Evolutionary conservation across 2,888 invertebrate species (phyloP).

Genomic region (Harpagoxenus sublaevis): DNA sequence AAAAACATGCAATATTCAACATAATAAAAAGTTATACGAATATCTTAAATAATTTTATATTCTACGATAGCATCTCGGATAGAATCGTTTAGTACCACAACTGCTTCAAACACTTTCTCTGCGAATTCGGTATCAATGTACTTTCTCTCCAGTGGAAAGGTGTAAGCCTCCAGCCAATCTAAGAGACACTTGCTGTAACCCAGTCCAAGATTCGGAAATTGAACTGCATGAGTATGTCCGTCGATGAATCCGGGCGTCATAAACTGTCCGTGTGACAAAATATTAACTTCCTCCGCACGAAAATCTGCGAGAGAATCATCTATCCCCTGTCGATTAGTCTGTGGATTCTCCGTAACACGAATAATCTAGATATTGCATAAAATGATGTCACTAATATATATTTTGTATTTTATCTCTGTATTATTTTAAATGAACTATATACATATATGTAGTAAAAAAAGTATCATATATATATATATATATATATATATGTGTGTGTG

Average conservation of each 20-base stretch:
- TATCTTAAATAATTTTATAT: conserved; percentile 1
- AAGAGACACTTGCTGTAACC: conserved; percentile 93
- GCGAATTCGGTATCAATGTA: conserved; percentile 91
- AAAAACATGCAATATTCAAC: conserved; percentile 1
- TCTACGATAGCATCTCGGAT: not conserved
- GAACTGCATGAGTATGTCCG: conserved; percentile 96
- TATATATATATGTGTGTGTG: conserved; percentile 7
- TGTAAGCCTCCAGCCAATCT: conserved; percentile 95
- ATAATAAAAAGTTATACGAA: not conserved
- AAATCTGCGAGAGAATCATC: not conserved
- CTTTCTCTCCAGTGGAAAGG: conserved; percentile 93
- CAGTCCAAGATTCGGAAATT: conserved; percentile 94
- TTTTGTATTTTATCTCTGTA: conserved; percentile 7
- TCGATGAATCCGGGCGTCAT: conserved; percentile 96
- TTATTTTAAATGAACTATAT: not conserved
- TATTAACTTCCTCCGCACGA: conserved; percentile 64
- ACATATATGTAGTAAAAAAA: too few species aligned
- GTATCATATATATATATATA: not conserved
- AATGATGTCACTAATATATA: not conserved
- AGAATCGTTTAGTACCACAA: conserved; percentile 90
- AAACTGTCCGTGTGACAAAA: conserved; percentile 87
- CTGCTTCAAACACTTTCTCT: conserved; percentile 90
- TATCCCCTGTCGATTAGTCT: not conserved
- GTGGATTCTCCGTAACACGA: not conserved
- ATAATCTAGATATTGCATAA: conserved; percentile 26